These are phyloP conservation scores for Baccha elongata DNA, from an alignment of 2,888 invertebrate species.

Conservation along the genomic window DNA sequence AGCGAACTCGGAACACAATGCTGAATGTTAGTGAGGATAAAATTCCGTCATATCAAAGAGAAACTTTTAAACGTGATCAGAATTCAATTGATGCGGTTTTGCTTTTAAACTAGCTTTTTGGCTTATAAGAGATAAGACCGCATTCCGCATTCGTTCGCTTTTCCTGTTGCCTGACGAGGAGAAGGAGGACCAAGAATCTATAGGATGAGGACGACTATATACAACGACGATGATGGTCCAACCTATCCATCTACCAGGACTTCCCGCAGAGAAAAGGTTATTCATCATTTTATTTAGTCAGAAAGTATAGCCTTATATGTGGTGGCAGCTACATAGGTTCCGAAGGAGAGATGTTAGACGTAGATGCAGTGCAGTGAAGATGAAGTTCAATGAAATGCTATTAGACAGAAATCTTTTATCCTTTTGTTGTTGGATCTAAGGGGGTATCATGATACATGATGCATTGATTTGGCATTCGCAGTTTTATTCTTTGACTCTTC, in stretches of 20 bases:
- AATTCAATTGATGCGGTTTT: slow-evolving; percentile 74
- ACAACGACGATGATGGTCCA: not conserved
- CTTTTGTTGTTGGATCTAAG: slow-evolving; percentile 15
- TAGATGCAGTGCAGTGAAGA: slow-evolving; percentile 33
- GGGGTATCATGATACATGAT: slow-evolving; percentile 48
- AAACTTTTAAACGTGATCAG: slow-evolving; percentile 74
- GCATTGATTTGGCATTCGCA: slow-evolving; percentile 66
- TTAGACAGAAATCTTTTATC: slow-evolving; percentile 65
- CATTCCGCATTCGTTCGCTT: slow-evolving; percentile 67
- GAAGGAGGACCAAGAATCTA: slow-evolving; percentile 1
- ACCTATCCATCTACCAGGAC: slow-evolving; percentile 1
- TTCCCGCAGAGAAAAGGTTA: slow-evolving; percentile 53
- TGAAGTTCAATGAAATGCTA: slow-evolving; percentile 66
- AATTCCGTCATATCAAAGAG: slow-evolving; percentile 72
- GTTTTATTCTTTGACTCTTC: slow-evolving; percentile 46
- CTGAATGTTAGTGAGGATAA: slow-evolving; percentile 66
- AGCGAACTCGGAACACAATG: slow-evolving; percentile 60
- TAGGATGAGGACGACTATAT: slow-evolving; percentile 1
- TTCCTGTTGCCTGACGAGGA: slow-evolving; percentile 24
- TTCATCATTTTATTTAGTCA: slow-evolving; percentile 70
- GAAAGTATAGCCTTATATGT: slow-evolving; percentile 45
- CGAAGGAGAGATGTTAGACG: no score
- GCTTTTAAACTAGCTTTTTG: slow-evolving; percentile 73
- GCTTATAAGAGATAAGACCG: slow-evolving; percentile 70
- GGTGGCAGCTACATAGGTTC: not conserved